phyloP scores from a whole-genome alignment of 2,888 invertebrate genomes.

The Agrotis puta region DNA sequence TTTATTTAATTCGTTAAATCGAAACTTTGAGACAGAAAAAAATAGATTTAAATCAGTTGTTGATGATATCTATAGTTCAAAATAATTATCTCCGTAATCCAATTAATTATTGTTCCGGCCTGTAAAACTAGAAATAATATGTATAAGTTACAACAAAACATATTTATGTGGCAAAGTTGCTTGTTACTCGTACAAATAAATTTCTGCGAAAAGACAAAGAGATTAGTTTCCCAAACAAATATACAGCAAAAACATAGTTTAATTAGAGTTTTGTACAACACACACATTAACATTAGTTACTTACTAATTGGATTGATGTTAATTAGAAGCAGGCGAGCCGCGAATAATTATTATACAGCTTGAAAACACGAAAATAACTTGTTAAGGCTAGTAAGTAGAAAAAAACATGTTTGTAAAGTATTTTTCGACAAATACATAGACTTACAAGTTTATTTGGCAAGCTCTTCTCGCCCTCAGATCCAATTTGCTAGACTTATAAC shows the following conservation, averaged over 20 bases:
- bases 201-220: conserved; percentile 19
- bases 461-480: not conserved
- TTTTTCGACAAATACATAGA: not conserved
- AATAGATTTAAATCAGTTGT: too few species aligned
- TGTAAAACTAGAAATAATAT: not conserved
- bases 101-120: too few species aligned
- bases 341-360: conserved; percentile 15
- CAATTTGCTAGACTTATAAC: too few species aligned
- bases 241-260: conserved; percentile 26
- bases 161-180: not conserved
- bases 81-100: too few species aligned
- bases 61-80: too few species aligned
- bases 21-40: not conserved
- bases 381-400: not conserved
- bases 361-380: conserved; percentile 1
- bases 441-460: too few species aligned
- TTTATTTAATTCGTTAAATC: not conserved
- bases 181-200: conserved; percentile 9
- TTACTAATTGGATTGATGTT: conserved; percentile 55
- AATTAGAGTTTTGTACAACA: conserved; percentile 47
- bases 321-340: conserved; percentile 39
- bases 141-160: conserved; percentile 2
- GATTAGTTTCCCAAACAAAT: conserved; percentile 14
- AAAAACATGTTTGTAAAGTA: not conserved
- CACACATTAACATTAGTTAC: conserved; percentile 8